Percentiles rank a stretch among this genome's conserved stretches.
Evolutionary conservation across 2,797 vertebrate genomes (phyloP).

Genomic region (Echiichthys vipera): DNA sequence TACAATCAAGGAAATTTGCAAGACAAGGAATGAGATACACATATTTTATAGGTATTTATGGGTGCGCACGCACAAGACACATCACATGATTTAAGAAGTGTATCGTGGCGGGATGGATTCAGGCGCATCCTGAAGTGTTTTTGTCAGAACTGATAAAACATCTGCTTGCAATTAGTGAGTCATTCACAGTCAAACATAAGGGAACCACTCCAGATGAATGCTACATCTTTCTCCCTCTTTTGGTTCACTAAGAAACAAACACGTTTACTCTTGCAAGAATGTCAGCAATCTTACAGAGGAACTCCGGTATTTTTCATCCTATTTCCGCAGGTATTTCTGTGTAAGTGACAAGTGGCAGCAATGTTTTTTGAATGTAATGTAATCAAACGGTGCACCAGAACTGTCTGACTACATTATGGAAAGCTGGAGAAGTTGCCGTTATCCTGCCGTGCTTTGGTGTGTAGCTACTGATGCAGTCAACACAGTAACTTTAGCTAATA

Average conservation of each 20-base stretch:
- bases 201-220: constrained; percentile 1
- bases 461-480: too few species aligned
- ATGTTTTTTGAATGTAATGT: too few species aligned
- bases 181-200: constrained; percentile 30
- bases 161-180: constrained; percentile 50
- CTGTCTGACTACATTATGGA: too few species aligned
- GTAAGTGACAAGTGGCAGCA: too few species aligned
- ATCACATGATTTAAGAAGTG: constrained; percentile 18
- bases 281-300: background rate
- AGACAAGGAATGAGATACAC: constrained; percentile 24
- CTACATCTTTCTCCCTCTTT: background rate
- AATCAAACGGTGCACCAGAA: too few species aligned
- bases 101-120: background rate
- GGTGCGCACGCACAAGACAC: constrained; percentile 16
- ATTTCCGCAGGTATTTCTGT: too few species aligned
- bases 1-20: constrained; percentile 53
- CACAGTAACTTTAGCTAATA: too few species aligned
- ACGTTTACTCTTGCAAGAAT: background rate
- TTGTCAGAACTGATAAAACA: constrained; percentile 39
- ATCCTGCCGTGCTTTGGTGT: too few species aligned
- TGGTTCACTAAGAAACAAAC: constrained; percentile 17
- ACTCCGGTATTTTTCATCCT: too few species aligned
- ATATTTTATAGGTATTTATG: constrained; percentile 21
- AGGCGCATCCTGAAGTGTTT: constrained; percentile 2
- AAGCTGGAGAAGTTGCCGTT: too few species aligned